Percentiles rank a stretch among this genome's conserved stretches.
Conservation (phyloP, 2,113 vertebrate species). For the Atherinomorus stipes region DNA sequence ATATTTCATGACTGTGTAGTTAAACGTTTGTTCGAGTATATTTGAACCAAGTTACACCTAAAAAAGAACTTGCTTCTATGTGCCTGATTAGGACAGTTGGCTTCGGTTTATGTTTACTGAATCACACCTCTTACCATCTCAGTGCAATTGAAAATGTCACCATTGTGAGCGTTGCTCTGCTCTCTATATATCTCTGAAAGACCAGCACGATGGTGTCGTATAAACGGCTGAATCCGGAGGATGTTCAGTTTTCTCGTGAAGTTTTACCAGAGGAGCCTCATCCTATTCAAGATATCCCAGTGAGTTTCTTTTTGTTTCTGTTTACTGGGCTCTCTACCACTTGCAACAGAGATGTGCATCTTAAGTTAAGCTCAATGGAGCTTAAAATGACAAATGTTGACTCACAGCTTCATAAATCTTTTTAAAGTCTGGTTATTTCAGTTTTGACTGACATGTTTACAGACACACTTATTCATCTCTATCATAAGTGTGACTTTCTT, state of each 20-base stretch:
- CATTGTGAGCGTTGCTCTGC: background rate
- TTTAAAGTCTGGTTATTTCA: background rate
- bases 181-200: constrained; percentile 7
- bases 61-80: no score
- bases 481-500: background rate
- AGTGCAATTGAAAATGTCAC: background rate
- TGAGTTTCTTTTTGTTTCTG: constrained; percentile 40
- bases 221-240: constrained; percentile 74
- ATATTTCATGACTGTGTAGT: background rate
- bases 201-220: constrained; percentile 70
- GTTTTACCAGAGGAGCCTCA: constrained; percentile 50
- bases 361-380: no score
- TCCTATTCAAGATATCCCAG: constrained; percentile 34
- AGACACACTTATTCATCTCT: background rate
- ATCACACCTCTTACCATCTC: no score
- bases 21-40: no score
- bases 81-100: no score
- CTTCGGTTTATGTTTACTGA: no score
- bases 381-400: no score
- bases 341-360: no score
- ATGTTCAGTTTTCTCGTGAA: constrained; percentile 65
- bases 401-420: no score
- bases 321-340: background rate
- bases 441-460: background rate
- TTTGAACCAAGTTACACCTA: no score